Base-by-base conservation (phyloP, 2,113 vertebrate genomes). In the Cyphomyrus discorhynchus region DNA sequence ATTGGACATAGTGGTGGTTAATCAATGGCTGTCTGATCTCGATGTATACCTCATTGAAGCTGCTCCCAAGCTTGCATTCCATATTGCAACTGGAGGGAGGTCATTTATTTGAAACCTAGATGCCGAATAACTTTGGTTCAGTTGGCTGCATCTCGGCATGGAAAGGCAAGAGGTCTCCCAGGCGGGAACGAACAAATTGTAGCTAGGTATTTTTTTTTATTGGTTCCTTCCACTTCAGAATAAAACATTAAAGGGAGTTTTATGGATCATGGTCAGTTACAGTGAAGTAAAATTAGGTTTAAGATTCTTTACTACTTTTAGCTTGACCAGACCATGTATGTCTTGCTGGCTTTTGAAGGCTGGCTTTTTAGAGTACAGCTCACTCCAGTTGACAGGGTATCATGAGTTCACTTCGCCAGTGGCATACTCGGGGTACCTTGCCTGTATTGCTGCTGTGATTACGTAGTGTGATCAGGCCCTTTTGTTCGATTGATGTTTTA, bases 201-300 rank as follows among this genome's bases (percentile, higher is more conserved):
- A 45, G 3, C 1, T 85, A n/a, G 82, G 42, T 84, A 46, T 45
- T 47, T 46, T 39, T 84, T 84, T 47, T 84, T 45, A 47, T 84
- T 84, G 39, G 39, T 49, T 27, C 42, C 7, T 50, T 49, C 24
- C 39, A 24, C 80, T 85, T 85, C 83, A n/a, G 13, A 27, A 49
- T 58, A 85, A 85, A 85, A 85, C 19, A 45, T 70, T 70, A 19
- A 87, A 39, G 52, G 19, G 83, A 85, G 24, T 49, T 77, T 24
- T 49, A 50, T 9, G 3, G 83, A 24, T 85, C 42, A 85, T 47
- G 24, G 7, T 46, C 83, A 85, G 83, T 85, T 85, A 85, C 24
- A 50, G 24, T 85, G 46, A 85, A 85, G 58, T 66, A 46, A 45
- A 45, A n/a, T 88, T 88, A 42, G 24, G 56, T 88, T 42, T 88